These are phyloP conservation scores for Rachycentron canadum DNA, from an alignment of 2,797 vertebrate genomes.

Conservation along the genomic window DNA sequence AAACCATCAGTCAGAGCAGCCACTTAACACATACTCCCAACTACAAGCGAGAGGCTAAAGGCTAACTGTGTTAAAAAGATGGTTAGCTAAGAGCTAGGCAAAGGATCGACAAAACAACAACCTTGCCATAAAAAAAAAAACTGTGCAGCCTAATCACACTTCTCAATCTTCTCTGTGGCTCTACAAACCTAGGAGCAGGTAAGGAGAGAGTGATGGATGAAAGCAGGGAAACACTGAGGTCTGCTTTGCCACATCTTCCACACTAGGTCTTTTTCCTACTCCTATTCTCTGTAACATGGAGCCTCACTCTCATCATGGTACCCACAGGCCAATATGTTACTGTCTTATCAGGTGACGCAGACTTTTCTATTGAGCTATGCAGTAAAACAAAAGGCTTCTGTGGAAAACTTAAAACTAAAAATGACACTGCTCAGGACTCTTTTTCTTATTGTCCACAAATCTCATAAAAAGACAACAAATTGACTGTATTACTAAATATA, in stretches of 20 bases:
- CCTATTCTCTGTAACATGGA: neutral
- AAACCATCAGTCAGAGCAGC: conserved; percentile 52
- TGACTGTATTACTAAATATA: no score
- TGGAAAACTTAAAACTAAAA: conserved; percentile 2
- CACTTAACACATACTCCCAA: conserved; percentile 59
- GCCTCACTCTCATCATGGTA: neutral
- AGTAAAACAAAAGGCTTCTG: neutral
- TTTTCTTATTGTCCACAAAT: neutral
- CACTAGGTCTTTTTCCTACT: neutral
- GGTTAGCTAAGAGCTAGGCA: conserved; percentile 13
- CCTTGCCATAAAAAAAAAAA: conserved; percentile 1
- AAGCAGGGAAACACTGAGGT: neutral
- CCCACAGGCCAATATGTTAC: conserved; percentile 1
- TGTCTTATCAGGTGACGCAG: neutral
- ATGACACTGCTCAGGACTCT: neutral
- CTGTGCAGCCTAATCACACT: conserved; percentile 37
- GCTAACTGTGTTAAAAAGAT: conserved; percentile 42
- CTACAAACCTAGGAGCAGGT: conserved; percentile 10
- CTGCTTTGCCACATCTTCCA: neutral
- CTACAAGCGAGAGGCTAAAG: conserved; percentile 33
- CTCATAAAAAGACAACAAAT: neutral
- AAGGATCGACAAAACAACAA: conserved; percentile 21
- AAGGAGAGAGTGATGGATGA: conserved; percentile 27
- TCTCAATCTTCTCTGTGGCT: conserved; percentile 36
- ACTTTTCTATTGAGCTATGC: neutral